phyloP scores from a whole-genome alignment of 2,113 vertebrate genomes.

The Mesembrinibis cayennensis region DNA sequence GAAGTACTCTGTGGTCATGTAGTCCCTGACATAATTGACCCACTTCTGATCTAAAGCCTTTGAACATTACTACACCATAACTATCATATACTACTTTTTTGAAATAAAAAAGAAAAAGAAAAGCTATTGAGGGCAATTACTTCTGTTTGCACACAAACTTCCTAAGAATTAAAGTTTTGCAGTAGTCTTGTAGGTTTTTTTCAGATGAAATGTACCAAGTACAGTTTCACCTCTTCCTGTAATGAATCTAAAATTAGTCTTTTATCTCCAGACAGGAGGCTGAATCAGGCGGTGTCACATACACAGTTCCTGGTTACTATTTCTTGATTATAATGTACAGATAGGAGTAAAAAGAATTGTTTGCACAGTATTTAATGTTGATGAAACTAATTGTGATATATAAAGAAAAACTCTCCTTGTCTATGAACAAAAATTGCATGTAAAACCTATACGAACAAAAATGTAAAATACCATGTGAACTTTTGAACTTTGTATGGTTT shows the following conservation, averaged over 20 bases:
- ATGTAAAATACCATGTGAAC: not conserved
- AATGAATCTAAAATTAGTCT: not conserved
- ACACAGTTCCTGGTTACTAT: not conserved
- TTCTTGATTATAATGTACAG: not conserved
- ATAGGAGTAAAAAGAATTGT: not conserved
- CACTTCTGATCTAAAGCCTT: not conserved
- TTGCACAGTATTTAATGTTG: not conserved
- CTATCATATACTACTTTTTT: not conserved
- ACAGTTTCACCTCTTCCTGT: not conserved
- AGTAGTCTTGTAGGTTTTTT: not conserved
- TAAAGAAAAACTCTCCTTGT: not conserved
- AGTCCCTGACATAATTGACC: not conserved
- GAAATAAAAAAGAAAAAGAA: not conserved
- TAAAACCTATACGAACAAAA: not conserved
- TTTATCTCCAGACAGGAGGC: not conserved
- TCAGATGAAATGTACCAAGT: not conserved
- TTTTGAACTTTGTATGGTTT: not conserved
- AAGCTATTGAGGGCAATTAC: not conserved
- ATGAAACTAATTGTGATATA: not conserved
- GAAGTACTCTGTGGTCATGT: not conserved
- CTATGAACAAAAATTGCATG: not conserved
- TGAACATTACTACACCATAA: not conserved
- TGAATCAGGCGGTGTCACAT: not conserved
- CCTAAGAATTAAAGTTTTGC: not conserved
- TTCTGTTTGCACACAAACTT: not conserved